Evolutionary conservation across 2,888 invertebrate genomes (phyloP), one percentile per base, ranked within the genome.

Genomic region (Therioaphis trifolii): DNA sequence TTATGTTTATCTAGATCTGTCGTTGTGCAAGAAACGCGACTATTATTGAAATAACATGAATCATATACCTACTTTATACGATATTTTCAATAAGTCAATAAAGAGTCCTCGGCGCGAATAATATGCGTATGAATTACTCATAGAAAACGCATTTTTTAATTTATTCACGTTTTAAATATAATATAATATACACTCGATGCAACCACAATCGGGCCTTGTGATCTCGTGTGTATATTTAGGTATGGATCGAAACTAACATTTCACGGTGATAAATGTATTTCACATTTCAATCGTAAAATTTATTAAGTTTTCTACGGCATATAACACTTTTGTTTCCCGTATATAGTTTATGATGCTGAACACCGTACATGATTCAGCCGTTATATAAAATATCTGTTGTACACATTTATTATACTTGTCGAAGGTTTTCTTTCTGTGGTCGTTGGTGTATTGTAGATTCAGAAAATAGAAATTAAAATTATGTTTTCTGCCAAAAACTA

Each of bases 1-100:
- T 63, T 63, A 75, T 61, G 43, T 76, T 76, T 76, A 76, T 76
- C 76, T 63, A 76, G 74, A 74, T 74, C 74, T 24, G 55, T 15
- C 35, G 21, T 15, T 21, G 15, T 9, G 3, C 58, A 0, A 76
- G 46, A 61, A 76, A 61, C n/a, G 72, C 27, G 72, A 52, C 49
- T 63, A 76, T 46, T 76, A 76, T 76, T 76, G 61, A 76, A 76
- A 61, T n/a, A 27, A 24, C 58, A 43, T 21, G 75, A 40, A 75
- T 58, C 58, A 43, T 55, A n/a, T 18, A 15, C 14, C 4, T 58
- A 58, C 15, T 58, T 74, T 75, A 75, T 55, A 15, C 40, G 55
- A 75, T 43, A 29, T 18, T 75, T 55, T 75, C 43, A 40, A 58
- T 35, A 43, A 35, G 35, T 55, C n/a, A 2, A 52, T 12, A 12